Conservation (phyloP, 2,797 vertebrate species). For the Typhlichthys subterraneus region DNA sequence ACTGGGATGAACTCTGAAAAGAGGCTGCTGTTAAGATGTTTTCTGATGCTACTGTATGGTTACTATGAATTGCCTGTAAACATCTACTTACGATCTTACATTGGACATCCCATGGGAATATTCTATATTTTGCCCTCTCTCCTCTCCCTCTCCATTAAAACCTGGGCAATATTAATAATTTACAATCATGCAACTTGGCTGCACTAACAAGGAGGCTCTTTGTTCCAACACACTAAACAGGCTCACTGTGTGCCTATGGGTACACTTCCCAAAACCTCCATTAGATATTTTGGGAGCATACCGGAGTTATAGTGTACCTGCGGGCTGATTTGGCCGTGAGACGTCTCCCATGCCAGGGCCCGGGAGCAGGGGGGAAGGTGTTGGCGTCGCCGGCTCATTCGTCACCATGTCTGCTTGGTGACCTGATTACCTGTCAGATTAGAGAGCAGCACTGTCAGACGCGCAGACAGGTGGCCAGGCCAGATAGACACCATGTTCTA, state of each 20-base stretch:
- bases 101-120: conserved; percentile 28
- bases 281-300: conserved; percentile 10
- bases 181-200: conserved; percentile 27
- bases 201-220: conserved; percentile 26
- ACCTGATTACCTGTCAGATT: conserved; percentile 80
- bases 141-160: conserved; percentile 12
- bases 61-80: conserved; percentile 24
- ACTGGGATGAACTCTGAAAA: conserved; percentile 27
- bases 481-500: conserved; percentile 58
- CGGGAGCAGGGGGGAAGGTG: conserved; percentile 25
- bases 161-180: conserved; percentile 24
- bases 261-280: background rate
- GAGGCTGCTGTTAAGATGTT: conserved; percentile 18
- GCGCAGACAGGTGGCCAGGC: conserved; percentile 61
- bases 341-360: conserved; percentile 29
- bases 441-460: conserved; percentile 68
- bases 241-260: conserved; percentile 14
- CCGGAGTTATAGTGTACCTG: background rate
- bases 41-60: conserved; percentile 9
- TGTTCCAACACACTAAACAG: conserved; percentile 28
- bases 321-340: conserved; percentile 20
- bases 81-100: conserved; percentile 42
- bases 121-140: background rate
- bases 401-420: conserved; percentile 63
- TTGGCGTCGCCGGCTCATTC: conserved; percentile 55